A percentile compares a stretch with the other conserved stretches of the same genome.
phyloP scores from a whole-genome alignment of 2,797 vertebrate genomes.

The Myripristis jacobus region DNA sequence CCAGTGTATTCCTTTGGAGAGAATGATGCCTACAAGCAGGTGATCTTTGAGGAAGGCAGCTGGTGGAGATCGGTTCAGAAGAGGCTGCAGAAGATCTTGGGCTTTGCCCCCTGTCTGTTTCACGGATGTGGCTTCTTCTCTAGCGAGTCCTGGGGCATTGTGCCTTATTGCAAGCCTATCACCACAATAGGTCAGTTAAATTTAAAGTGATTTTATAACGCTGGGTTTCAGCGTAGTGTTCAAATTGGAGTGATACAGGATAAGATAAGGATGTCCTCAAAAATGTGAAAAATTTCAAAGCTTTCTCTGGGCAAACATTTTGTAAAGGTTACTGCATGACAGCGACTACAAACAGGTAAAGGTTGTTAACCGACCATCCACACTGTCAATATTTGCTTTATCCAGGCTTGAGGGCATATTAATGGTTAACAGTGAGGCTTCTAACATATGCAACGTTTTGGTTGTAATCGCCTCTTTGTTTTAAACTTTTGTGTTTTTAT shows the following conservation, averaged over 20 bases:
- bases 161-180: constrained; percentile 94
- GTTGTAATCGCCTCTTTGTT: neutral
- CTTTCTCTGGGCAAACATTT: neutral
- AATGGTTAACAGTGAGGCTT: constrained; percentile 33
- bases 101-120: constrained; percentile 96
- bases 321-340: constrained; percentile 5
- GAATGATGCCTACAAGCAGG: constrained; percentile 94
- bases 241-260: neutral
- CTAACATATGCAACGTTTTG: neutral
- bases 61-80: constrained; percentile 89
- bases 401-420: constrained; percentile 12
- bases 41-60: constrained; percentile 93
- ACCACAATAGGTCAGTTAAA: constrained; percentile 89
- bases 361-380: constrained; percentile 17
- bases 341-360: constrained; percentile 24
- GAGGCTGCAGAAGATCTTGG: constrained; percentile 93
- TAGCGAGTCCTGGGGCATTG: constrained; percentile 89
- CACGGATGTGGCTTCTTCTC: constrained; percentile 94
- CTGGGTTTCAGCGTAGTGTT: neutral
- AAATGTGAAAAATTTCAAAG: neutral
- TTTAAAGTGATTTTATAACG: neutral
- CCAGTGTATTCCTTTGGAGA: constrained; percentile 97
- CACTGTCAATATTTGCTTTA: constrained; percentile 38
- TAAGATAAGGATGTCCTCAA: neutral
- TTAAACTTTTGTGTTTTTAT: constrained; percentile 5